Evolutionary conservation across 1,140 invertebrate species (phyloP), one percentile per base, ranked within the genome.

Genomic region (Sarcophaga bullata): DNA sequence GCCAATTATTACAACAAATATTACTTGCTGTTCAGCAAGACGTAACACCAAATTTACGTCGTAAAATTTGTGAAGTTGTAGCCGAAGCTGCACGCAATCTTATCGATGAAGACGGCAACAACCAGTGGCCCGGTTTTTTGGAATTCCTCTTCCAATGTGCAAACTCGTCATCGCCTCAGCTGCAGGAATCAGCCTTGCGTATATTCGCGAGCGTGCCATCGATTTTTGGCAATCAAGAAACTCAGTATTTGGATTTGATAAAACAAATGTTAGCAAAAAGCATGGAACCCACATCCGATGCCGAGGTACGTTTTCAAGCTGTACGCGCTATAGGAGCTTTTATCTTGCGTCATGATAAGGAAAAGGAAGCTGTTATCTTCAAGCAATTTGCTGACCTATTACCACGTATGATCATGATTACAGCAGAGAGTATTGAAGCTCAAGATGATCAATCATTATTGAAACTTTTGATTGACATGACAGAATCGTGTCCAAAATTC

Each of bases 71-170:
- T 90, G 98, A 99, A 91, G 94, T 98, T 81, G 94, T 95, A 68
- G 95, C 98, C 49, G 98, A 99, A 92, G 92, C 99, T 48, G 97
- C 97, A 1, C 93, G 98, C 87, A 98, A 98, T 92, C 93, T 98
- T 82, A 95, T 99, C 84, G 98, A 99, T 90, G 98, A 99, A 85
- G 96, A 98, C 90, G 97, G 97, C 47, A 97, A 97, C 87, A 99
- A 99, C 91, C 94, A 95, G 83, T 99, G 98, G 98, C 97, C 97
- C 46, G 98, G 99, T 89, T 97, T 99, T 88, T 92, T 99, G 47
- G 95, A 98, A 89, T 99, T 99, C 91, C 92, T 99, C 86, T 99
- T 99, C 91, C 95, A 97, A 88, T 97, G 97, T 91, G 97, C 96
- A 15, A 97, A 94, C 91, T 95, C 96, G 84, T 92, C 94, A 50